Evolutionary conservation across 1,140 invertebrate genomes (phyloP).

Genomic region (Hylyphantes graminicola): DNA sequence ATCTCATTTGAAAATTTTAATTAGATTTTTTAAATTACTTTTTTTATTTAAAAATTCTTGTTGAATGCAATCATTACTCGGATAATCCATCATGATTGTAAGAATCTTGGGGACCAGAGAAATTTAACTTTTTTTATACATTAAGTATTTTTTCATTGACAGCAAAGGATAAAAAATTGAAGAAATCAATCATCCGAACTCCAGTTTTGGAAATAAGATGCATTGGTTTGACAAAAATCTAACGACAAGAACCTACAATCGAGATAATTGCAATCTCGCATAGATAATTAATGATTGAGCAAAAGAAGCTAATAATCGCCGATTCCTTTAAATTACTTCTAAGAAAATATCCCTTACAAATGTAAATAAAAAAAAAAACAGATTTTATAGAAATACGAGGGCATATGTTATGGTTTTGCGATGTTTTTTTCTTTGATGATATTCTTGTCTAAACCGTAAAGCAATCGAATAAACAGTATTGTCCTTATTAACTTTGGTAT

Average conservation of each 20-base stretch:
- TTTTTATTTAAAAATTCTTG: too few relatives aligned
- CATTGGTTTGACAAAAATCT: neutral
- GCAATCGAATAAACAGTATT: too few relatives aligned
- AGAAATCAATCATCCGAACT: constrained; percentile 35
- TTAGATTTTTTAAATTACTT: too few relatives aligned
- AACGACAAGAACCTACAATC: neutral
- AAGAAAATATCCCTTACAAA: neutral
- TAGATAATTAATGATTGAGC: neutral
- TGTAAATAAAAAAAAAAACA: too few relatives aligned
- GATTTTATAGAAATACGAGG: neutral
- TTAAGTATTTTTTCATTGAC: constrained; percentile 36
- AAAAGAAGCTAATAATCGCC: neutral
- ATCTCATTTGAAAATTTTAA: too few relatives aligned
- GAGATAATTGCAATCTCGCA: neutral
- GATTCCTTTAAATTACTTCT: neutral
- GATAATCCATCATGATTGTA: constrained; percentile 32
- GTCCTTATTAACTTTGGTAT: too few relatives aligned
- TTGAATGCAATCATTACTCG: too few relatives aligned
- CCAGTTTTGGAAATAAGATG: constrained; percentile 1
- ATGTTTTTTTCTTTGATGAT: too few relatives aligned
- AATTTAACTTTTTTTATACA: constrained; percentile 22
- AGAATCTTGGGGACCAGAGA: constrained; percentile 11
- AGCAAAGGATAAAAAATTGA: constrained; percentile 14
- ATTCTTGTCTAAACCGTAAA: too few relatives aligned
- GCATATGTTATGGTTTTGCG: too few relatives aligned